Conservation (phyloP, 2,113 vertebrate species). For the Alces alces region DNA sequence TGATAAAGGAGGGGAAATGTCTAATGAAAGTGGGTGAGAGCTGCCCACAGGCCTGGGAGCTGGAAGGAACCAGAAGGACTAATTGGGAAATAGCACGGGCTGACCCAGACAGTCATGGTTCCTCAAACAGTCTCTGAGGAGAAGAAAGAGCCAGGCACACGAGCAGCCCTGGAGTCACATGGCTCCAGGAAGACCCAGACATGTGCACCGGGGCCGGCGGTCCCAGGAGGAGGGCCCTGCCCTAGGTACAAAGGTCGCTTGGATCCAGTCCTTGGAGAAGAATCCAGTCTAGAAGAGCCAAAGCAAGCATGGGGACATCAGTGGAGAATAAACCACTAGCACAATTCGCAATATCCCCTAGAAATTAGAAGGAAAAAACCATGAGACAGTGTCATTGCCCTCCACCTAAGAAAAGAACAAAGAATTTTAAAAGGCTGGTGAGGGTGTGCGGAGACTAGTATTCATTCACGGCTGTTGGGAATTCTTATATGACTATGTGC, state of each 20-base stretch:
- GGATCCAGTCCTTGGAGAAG: not conserved
- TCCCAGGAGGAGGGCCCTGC: not conserved
- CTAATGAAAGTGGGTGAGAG: not conserved
- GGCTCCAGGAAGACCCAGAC: not conserved
- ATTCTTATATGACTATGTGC: not conserved
- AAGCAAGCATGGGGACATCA: not conserved
- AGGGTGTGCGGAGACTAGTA: not conserved
- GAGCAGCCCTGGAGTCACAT: not conserved
- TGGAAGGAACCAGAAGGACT: not conserved
- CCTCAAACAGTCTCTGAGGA: not conserved
- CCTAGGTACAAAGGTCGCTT: not conserved
- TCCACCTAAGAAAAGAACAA: not conserved
- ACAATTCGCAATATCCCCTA: not conserved
- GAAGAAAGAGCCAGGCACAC: not conserved
- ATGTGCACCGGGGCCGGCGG: not conserved
- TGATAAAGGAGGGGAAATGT: not conserved
- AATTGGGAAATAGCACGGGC: not conserved
- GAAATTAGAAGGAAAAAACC: not conserved
- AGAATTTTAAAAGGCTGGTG: not conserved
- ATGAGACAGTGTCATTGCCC: not conserved
- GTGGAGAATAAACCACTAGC: not conserved
- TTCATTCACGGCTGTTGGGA: not conserved
- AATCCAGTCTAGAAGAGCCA: not conserved
- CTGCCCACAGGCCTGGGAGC: not conserved
- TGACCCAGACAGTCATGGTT: not conserved